Base-by-base conservation (phyloP, 2,113 vertebrate species). In the Heptranchias perlo region DNA sequence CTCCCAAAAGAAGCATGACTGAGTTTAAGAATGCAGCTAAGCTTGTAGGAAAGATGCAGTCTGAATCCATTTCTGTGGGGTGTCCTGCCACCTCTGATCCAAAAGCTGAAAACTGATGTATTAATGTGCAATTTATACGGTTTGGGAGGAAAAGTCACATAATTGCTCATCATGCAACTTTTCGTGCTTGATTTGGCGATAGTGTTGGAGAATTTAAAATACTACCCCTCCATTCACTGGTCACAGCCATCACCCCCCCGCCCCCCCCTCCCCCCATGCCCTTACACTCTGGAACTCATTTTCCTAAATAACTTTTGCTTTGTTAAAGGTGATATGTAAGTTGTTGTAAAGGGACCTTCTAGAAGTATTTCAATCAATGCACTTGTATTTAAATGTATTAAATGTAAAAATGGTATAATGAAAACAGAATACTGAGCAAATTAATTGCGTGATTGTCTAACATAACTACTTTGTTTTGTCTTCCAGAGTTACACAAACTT, bases 401-500 rank as follows among this genome's bases (percentile, higher is more conserved):
- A 52, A 69, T 49, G 65, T 35, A 95, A 35, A 4, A n/a, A 95
- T 10, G 31, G 14, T 62, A 39, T 13, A 49, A 49, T 16, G 6
- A 52, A 47, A 47, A 67, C n/a, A 21, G 58, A 28, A 7, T 39
- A 61, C 31, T 58, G 35, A 94, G 21, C 0, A 94, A 67, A 28
- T 44, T 95, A 69, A 13, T 49, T 47, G 64, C 73, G 47, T 49
- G 25, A 94, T 67, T 28, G 28, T 52, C 44, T 1, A 94, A 69
- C 39, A n/a, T 52, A 69, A 49, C 54, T 58, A 23, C 28, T 95
- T 91, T 96, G 31, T 96, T 96, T 96, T 96, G 39, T 97, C 35
- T 97, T 97, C 96, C 97, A 99, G 99, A 97, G 99, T 99, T 96
- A 99, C 99, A 1, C 99, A 99, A 97, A 99, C 98, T 1, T 99